Conservation (phyloP, 2,113 vertebrate genomes). For the Carassius auratus region DNA sequence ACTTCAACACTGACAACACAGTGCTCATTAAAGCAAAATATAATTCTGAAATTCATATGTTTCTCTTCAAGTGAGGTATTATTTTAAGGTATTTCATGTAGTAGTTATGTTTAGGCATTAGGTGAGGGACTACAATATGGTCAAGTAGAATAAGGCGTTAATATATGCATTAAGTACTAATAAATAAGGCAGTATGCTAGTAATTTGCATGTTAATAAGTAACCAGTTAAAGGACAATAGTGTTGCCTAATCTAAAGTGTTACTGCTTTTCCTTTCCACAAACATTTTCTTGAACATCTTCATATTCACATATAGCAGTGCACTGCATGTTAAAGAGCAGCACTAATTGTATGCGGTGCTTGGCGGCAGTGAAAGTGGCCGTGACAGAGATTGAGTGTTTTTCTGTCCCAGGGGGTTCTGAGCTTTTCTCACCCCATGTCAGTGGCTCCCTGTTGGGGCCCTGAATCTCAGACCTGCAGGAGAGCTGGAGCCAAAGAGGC, state of each 20-base stretch:
- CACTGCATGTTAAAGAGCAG: constrained; percentile 10
- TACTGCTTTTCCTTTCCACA: not conserved
- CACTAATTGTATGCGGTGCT: constrained; percentile 26
- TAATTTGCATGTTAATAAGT: too few species aligned
- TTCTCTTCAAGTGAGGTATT: not conserved
- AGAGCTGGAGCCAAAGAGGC: constrained; percentile 52
- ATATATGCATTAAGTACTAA: too few species aligned
- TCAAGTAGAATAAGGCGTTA: too few species aligned
- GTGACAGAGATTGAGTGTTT: constrained; percentile 53
- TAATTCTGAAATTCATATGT: not conserved
- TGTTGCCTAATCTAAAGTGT: not conserved
- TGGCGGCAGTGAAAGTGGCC: constrained; percentile 29
- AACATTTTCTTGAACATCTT: constrained; percentile 9
- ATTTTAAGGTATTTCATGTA: too few species aligned
- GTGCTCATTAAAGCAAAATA: not conserved
- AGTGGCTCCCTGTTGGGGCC: constrained; percentile 51
- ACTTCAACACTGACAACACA: not conserved
- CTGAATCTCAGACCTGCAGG: constrained; percentile 48
- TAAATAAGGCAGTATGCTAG: too few species aligned
- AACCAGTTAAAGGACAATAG: too few species aligned
- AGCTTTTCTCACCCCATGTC: constrained; percentile 46
- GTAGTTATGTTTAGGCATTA: too few species aligned
- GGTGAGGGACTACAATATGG: too few species aligned
- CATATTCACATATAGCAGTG: not conserved
- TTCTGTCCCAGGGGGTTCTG: constrained; percentile 19